Evolutionary conservation across 2,888 invertebrate species (phyloP).

Genomic region (Andrena chrysosceles): DNA sequence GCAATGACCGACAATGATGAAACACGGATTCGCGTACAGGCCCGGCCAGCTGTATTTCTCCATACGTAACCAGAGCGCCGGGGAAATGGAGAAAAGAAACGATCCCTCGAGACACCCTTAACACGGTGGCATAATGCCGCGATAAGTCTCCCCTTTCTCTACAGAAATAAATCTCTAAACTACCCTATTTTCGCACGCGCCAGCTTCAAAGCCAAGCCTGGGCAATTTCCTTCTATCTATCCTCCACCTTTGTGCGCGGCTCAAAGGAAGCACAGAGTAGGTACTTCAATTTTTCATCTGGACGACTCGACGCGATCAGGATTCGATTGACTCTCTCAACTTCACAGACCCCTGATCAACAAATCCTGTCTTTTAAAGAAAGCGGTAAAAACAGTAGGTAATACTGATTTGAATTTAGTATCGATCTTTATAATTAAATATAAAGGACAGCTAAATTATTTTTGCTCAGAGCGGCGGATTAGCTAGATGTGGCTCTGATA

Average conservation of each 20-base stretch:
- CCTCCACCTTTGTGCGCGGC: constrained; percentile 31
- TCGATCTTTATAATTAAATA: no score
- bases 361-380: no score
- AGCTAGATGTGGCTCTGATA: background rate
- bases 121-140: background rate
- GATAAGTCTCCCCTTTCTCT: background rate
- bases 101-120: background rate
- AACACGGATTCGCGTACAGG: constrained; percentile 49
- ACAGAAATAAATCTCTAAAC: constrained; percentile 19
- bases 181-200: constrained; percentile 6
- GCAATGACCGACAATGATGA: constrained; percentile 74
- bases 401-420: no score
- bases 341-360: background rate
- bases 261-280: constrained; percentile 17
- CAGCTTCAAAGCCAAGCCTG: background rate
- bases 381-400: no score
- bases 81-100: background rate
- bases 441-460: no score
- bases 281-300: constrained; percentile 47
- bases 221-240: constrained; percentile 64
- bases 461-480: no score
- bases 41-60: constrained; percentile 41
- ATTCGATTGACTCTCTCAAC: constrained; percentile 36
- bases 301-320: constrained; percentile 14
- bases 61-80: background rate